Base-by-base conservation (phyloP, 2,888 invertebrate genomes). In the Gerris lacustris region DNA sequence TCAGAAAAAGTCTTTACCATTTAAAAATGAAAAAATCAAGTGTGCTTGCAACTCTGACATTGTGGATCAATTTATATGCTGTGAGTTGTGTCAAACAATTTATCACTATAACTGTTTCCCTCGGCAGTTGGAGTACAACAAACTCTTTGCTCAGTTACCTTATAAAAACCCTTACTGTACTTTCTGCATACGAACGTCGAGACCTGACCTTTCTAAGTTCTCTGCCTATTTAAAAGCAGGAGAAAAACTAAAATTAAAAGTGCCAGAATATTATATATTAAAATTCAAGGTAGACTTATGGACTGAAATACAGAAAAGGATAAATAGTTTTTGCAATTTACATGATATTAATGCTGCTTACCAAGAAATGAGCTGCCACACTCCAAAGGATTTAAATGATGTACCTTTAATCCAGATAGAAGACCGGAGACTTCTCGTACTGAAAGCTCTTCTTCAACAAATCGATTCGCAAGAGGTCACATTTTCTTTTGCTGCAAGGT, bases 151-250 rank as follows among this genome's bases (percentile, higher is more conserved):
- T 18, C 9, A 9, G 17, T n/a, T 64, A 18, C 31, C 64, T 64
- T 64, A 64, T 6, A 64, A 64, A 64, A 64, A 31, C 18, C 64
- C 64, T 31, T 64, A 64, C 17, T 74, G 74, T 47, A 68, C 69
- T 31, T 74, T 69, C 63, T 74, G 74, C 63, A 70, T 71, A 63
- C 70, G 73, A 45, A 71, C 74, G 6, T 72, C 73, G 17, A 72
- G 74, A 18, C 74, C 74, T 11, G 45, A 63, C 17, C 45, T 72
- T 11, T 66, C 70, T 44, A 55, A 45, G 5, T 47, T 73, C 5
- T 43, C 45, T 45, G 69, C 63, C 44, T 45, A 71, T 44, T 66
- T 62, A 31, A 44, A 63, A 15, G 64, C 69, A n/a, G 66, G 67
- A 45, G 69, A 66, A 11, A 67, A 67, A 9, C 11, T 73, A 45